phyloP scores from a whole-genome alignment of 2,797 vertebrate species.

The Muraenolepis orangiensis region DNA sequence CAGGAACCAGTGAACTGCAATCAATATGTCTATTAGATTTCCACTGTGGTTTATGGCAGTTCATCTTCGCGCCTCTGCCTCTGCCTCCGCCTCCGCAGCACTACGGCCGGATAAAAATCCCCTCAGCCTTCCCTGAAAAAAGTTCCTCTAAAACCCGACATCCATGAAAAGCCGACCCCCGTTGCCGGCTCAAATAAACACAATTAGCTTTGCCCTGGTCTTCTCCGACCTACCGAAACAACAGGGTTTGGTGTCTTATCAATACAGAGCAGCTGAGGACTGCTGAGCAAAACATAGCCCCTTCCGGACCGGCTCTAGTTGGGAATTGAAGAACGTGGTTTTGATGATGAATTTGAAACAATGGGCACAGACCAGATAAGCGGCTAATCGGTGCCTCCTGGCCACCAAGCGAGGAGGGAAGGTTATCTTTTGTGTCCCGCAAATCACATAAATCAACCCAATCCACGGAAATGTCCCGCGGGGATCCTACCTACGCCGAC shows the following conservation, averaged over 20 bases:
- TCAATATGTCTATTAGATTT: slow-evolving; percentile 68
- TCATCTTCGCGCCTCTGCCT: slow-evolving; percentile 35
- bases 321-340: slow-evolving; percentile 24
- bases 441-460: neutral
- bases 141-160: neutral
- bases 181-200: neutral
- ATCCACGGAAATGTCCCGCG: neutral
- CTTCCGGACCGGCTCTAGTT: neutral
- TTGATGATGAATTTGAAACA: slow-evolving; percentile 50
- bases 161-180: neutral
- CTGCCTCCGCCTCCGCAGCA: slow-evolving; percentile 17
- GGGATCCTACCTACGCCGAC: neutral
- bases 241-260: neutral
- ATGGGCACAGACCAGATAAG: slow-evolving; percentile 37
- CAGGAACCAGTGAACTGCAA: slow-evolving; percentile 43
- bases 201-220: neutral
- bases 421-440: neutral
- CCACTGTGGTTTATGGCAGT: slow-evolving; percentile 54
- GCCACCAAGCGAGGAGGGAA: neutral
- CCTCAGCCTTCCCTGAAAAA: neutral
- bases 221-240: neutral
- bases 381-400: slow-evolving; percentile 7
- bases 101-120: slow-evolving; percentile 32
- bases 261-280: neutral
- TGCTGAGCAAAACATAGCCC: neutral